Conservation (phyloP, 2,888 invertebrate genomes). For the Lasioglossum vierecki region DNA sequence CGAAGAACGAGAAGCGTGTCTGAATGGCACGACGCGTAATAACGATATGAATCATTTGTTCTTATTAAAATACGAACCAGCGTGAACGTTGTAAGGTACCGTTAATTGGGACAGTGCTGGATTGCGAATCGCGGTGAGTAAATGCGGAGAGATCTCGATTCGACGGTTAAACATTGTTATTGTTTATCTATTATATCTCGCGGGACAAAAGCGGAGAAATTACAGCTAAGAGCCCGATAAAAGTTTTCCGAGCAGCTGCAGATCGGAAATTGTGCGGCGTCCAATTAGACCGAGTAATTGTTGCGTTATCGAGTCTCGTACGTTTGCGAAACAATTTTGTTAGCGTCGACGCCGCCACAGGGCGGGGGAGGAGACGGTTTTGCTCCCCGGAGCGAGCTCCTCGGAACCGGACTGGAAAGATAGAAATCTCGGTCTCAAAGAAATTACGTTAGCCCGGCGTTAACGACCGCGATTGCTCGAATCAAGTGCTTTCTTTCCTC, state of each 20-base stretch:
- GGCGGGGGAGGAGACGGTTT: too few species aligned
- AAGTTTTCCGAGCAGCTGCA: neutral
- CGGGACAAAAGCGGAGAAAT: neutral
- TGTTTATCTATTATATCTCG: neutral
- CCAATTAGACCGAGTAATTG: slow-evolving; percentile 22
- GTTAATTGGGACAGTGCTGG: neutral
- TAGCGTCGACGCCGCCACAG: neutral
- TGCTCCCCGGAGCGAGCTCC: neutral
- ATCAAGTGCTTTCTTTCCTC: slow-evolving; percentile 14
- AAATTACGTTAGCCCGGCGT: slow-evolving; percentile 35
- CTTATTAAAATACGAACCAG: neutral
- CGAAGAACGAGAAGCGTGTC: neutral
- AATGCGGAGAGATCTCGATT: neutral
- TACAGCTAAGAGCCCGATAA: neutral
- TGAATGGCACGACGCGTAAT: neutral
- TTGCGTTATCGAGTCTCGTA: slow-evolving; percentile 20
- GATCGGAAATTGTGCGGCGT: neutral
- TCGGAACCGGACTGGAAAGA: slow-evolving; percentile 10
- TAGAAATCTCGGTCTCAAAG: slow-evolving; percentile 30
- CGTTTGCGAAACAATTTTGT: slow-evolving; percentile 2
- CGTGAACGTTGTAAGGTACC: neutral
- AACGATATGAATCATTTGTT: neutral
- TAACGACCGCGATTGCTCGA: slow-evolving; percentile 42
- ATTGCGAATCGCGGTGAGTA: neutral
- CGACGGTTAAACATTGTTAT: neutral